Evolutionary conservation across 2,113 vertebrate species (phyloP).

Genomic region (Grallaria varia): DNA sequence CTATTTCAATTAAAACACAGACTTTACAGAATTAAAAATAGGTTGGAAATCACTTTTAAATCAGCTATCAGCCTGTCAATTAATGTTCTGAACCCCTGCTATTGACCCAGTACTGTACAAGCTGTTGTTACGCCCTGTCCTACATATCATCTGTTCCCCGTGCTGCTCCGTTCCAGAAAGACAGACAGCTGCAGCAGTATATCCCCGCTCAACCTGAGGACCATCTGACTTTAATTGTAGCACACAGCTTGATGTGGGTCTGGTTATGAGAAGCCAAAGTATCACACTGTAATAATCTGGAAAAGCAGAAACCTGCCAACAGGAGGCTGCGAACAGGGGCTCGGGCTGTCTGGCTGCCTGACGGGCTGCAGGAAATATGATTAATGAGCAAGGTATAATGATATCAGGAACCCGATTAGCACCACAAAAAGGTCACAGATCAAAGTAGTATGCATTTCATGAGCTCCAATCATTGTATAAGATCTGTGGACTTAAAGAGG

Average conservation of each 20-base stretch:
- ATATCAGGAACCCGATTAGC: slow-evolving; percentile 94
- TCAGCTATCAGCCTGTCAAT: slow-evolving; percentile 71
- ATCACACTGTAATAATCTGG: slow-evolving; percentile 82
- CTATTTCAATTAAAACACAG: slow-evolving; percentile 27
- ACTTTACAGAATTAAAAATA: slow-evolving; percentile 50
- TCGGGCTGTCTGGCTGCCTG: slow-evolving; percentile 76
- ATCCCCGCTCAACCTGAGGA: slow-evolving; percentile 81
- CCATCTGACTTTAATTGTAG: slow-evolving; percentile 87
- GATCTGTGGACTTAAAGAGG: slow-evolving; percentile 71
- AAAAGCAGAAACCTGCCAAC: slow-evolving; percentile 83
- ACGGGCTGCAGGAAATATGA: slow-evolving; percentile 85
- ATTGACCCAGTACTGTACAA: slow-evolving; percentile 72
- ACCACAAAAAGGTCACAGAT: slow-evolving; percentile 92
- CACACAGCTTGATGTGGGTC: slow-evolving; percentile 83
- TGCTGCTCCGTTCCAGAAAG: slow-evolving; percentile 75
- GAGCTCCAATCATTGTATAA: slow-evolving; percentile 73
- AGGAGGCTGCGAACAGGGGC: slow-evolving; percentile 74
- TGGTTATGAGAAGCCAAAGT: slow-evolving; percentile 78
- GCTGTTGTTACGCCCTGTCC: slow-evolving; percentile 77
- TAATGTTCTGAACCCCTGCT: slow-evolving; percentile 72
- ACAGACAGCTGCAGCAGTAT: slow-evolving; percentile 82
- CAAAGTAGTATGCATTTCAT: slow-evolving; percentile 87
- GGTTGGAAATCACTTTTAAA: slow-evolving; percentile 57
- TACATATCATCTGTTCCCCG: slow-evolving; percentile 78
- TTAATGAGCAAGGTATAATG: slow-evolving; percentile 92